Percentiles rank a stretch among this genome's conserved stretches.
Evolutionary conservation across 2,888 invertebrate species (phyloP).

Genomic region (Mesoligia furuncula): DNA sequence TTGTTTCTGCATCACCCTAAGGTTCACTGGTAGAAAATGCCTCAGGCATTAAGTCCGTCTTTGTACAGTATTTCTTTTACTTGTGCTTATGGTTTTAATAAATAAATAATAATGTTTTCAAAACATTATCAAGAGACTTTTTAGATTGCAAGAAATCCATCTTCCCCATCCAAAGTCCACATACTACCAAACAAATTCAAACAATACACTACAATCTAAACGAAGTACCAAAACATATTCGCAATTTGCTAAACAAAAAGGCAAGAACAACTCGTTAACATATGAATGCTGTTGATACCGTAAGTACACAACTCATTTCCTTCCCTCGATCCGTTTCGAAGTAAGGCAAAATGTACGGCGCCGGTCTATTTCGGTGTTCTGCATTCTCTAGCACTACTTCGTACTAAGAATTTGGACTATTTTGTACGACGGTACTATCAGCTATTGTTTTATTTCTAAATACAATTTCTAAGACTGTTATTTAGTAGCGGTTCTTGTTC

Average conservation of each 20-base stretch:
- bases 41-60: too few relatives aligned
- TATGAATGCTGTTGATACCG: constrained; percentile 60
- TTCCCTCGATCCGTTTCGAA: constrained; percentile 57
- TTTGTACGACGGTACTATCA: constrained; percentile 11
- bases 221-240: constrained; percentile 18
- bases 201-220: constrained; percentile 1
- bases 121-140: neutral
- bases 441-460: constrained; percentile 29
- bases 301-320: constrained; percentile 69
- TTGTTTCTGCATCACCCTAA: too few relatives aligned
- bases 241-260: constrained; percentile 46
- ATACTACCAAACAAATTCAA: constrained; percentile 12
- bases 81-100: too few relatives aligned
- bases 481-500: neutral
- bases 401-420: constrained; percentile 47
- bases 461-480: neutral
- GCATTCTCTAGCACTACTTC: constrained; percentile 38
- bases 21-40: too few relatives aligned
- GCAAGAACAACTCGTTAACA: constrained; percentile 42
- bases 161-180: fast-evolving
- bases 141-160: neutral
- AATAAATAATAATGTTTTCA: neutral
- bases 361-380: constrained; percentile 54
- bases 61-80: too few relatives aligned
- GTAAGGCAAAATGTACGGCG: constrained; percentile 49